phyloP scores from a whole-genome alignment of 1,140 invertebrate species.

The Helicoverpa zea region DNA sequence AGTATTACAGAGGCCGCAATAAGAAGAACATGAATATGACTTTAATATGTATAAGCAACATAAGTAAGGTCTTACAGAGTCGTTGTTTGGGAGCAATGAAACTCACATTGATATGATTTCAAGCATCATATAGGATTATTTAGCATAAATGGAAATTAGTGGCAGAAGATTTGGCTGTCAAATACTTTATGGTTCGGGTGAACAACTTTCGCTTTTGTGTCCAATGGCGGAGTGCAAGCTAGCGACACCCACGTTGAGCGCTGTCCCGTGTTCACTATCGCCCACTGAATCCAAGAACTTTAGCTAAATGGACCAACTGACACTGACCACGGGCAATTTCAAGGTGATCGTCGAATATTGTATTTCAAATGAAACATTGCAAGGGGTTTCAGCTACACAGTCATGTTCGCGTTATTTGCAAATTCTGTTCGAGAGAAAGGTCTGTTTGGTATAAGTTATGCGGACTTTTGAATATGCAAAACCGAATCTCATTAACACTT shows the following conservation, averaged over 20 bases:
- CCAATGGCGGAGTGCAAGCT: constrained; percentile 40
- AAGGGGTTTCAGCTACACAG: background rate
- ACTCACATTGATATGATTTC: background rate
- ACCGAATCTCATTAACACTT: constrained; percentile 24
- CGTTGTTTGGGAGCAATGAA: background rate
- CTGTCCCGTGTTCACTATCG: constrained; percentile 16
- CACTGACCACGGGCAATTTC: constrained; percentile 64
- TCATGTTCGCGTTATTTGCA: background rate
- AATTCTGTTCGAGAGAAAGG: constrained; percentile 8
- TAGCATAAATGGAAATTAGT: constrained; percentile 45
- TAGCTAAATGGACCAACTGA: constrained; percentile 55
- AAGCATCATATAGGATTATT: too few species aligned
- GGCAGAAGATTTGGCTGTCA: constrained; percentile 16
- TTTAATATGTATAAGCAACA: background rate
- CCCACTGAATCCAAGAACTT: constrained; percentile 62
- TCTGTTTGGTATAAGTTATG: background rate
- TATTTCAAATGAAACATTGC: constrained; percentile 7
- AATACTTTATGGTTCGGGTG: background rate
- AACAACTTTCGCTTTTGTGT: constrained; percentile 67
- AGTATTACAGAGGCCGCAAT: constrained; percentile 22
- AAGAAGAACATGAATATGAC: constrained; percentile 7
- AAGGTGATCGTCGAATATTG: constrained; percentile 49
- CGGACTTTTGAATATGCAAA: background rate
- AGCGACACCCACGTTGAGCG: constrained; percentile 51
- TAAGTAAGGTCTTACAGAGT: background rate